phyloP scores from a whole-genome alignment of 1,140 invertebrate genomes.

The Apis dorsata region DNA sequence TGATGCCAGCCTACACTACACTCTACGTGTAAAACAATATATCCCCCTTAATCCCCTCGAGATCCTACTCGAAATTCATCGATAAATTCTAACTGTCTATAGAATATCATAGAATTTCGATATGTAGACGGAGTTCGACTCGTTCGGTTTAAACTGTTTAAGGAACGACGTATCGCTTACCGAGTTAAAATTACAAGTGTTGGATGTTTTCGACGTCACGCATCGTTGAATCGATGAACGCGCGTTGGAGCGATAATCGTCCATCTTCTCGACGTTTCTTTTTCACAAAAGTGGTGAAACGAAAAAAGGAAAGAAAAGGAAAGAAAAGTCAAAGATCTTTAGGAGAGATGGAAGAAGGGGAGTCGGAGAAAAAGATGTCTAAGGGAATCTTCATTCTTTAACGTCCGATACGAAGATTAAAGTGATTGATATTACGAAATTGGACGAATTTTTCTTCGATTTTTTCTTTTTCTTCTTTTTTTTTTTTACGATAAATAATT shows the following conservation, averaged over 20 bases:
- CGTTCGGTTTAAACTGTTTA: too few species aligned
- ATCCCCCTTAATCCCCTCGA: background rate
- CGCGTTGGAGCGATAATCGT: background rate
- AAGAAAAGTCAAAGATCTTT: conserved; percentile 4
- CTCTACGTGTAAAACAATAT: conserved; percentile 7
- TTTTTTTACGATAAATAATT: background rate
- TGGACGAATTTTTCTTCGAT: background rate
- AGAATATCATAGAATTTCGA: background rate
- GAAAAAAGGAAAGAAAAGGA: background rate
- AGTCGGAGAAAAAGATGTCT: conserved; percentile 7
- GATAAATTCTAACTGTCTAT: conserved; percentile 18
- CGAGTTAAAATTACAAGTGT: too few species aligned
- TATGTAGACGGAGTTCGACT: background rate
- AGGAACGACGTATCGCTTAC: background rate
- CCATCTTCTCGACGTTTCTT: background rate
- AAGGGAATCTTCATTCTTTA: conserved; percentile 32
- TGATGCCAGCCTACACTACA: background rate
- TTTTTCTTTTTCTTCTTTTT: background rate
- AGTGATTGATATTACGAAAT: conserved; percentile 17
- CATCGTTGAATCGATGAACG: background rate
- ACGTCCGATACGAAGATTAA: conserved; percentile 22
- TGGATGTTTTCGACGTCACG: background rate
- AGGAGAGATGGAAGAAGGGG: background rate
- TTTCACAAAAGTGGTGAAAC: background rate
- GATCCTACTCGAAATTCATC: conserved; percentile 16